These are phyloP conservation scores for Uria aalge DNA, from an alignment of 2,113 vertebrate genomes.

Conservation along the genomic window DNA sequence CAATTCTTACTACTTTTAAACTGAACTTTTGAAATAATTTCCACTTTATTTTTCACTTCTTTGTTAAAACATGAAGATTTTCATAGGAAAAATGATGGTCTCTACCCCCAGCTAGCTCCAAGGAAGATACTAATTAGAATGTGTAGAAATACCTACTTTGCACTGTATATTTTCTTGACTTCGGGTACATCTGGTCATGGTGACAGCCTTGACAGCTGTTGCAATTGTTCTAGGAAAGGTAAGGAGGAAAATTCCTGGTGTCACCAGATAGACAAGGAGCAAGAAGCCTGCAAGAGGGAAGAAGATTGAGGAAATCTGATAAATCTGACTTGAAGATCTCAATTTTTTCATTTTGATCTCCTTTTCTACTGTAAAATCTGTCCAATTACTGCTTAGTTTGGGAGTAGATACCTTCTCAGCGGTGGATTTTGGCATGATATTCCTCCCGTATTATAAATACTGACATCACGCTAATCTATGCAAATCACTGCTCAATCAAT, in stretches of 20 bases:
- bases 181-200: neutral
- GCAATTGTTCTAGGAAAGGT: neutral
- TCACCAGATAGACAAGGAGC: neutral
- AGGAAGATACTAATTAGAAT: neutral
- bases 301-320: neutral
- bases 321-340: neutral
- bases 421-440: constrained; percentile 23
- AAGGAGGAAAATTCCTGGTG: neutral
- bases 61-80: neutral
- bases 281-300: neutral
- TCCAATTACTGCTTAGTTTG: neutral
- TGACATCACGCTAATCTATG: constrained; percentile 52
- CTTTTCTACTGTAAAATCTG: neutral
- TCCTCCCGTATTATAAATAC: constrained; percentile 31
- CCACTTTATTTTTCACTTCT: neutral
- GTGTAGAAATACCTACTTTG: neutral
- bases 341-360: neutral
- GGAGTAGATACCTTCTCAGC: neutral
- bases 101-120: neutral
- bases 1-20: neutral
- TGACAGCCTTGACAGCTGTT: neutral
- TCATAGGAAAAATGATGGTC: neutral
- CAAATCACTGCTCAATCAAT: constrained; percentile 58
- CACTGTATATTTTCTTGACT: neutral
- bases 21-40: neutral